phyloP scores from a whole-genome alignment of 2,113 vertebrate genomes.

The Oreochromis spilurus region DNA sequence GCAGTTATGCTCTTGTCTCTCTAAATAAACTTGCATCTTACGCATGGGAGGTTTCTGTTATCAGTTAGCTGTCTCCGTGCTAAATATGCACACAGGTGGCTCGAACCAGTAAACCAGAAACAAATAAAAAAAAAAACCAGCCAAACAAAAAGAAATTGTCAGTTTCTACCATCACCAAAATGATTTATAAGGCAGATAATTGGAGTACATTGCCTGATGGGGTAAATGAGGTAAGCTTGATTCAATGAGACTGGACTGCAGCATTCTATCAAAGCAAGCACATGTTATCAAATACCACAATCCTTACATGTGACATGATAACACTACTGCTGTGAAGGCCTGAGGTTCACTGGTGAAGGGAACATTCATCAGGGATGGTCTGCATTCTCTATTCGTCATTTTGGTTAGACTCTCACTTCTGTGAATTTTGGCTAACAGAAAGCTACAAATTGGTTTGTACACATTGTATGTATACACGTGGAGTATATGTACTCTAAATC shows the following conservation, averaged over 20 bases:
- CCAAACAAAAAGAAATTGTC: background rate
- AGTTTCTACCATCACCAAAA: background rate
- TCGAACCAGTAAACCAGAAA: background rate
- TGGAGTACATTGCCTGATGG: background rate
- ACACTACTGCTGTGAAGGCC: background rate
- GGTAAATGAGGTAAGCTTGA: constrained; percentile 3
- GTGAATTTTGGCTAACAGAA: background rate
- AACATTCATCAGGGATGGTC: background rate
- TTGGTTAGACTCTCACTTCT: background rate
- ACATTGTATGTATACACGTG: background rate
- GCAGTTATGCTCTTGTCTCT: background rate
- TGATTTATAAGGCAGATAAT: constrained; percentile 1
- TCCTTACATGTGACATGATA: background rate
- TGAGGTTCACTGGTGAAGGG: background rate
- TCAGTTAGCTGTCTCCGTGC: background rate
- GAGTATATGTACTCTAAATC: background rate
- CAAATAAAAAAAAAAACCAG: rapidly evolving
- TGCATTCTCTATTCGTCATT: background rate
- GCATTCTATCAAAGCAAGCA: background rate
- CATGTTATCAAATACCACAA: constrained; percentile 13
- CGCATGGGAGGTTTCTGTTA: background rate
- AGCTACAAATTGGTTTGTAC: background rate
- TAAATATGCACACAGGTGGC: background rate
- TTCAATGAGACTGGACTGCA: background rate
- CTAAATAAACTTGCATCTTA: background rate